Evolutionary conservation across 2,113 vertebrate species (phyloP).

Genomic region (Vidua chalybeata): DNA sequence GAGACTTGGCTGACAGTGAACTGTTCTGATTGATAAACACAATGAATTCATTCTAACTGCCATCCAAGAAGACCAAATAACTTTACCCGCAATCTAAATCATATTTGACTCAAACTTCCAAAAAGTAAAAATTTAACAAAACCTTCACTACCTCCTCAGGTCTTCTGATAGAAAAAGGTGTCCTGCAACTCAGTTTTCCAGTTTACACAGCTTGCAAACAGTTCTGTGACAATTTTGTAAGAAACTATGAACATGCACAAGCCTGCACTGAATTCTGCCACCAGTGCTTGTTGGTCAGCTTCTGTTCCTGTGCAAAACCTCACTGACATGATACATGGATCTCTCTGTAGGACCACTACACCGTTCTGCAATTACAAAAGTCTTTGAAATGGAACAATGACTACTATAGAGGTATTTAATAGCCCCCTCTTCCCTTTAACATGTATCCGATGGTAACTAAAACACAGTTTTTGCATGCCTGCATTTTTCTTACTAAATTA

Average conservation of each 20-base stretch:
- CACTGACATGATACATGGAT: not conserved
- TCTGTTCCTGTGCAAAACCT: not conserved
- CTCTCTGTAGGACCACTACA: not conserved
- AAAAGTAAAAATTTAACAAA: not conserved
- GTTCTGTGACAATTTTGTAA: not conserved
- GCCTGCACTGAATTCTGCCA: not conserved
- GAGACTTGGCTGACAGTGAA: not conserved
- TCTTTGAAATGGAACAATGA: not conserved
- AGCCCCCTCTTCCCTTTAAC: not conserved
- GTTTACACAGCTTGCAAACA: not conserved
- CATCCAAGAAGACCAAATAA: not conserved
- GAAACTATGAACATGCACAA: rapidly evolving
- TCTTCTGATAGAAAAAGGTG: not conserved
- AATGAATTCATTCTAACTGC: not conserved
- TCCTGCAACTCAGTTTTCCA: not conserved
- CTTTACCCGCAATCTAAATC: not conserved
- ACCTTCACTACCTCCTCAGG: rapidly evolving
- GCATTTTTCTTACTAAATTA: not conserved
- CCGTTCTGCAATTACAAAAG: not conserved
- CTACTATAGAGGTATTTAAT: not conserved
- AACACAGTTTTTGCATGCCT: not conserved
- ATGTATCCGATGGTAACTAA: not conserved
- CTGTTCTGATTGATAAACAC: not conserved
- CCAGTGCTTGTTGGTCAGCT: not conserved
- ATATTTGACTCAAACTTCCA: not conserved